Evolutionary conservation across 2,113 vertebrate genomes (phyloP).

Genomic region (Lepisosteus oculatus): DNA sequence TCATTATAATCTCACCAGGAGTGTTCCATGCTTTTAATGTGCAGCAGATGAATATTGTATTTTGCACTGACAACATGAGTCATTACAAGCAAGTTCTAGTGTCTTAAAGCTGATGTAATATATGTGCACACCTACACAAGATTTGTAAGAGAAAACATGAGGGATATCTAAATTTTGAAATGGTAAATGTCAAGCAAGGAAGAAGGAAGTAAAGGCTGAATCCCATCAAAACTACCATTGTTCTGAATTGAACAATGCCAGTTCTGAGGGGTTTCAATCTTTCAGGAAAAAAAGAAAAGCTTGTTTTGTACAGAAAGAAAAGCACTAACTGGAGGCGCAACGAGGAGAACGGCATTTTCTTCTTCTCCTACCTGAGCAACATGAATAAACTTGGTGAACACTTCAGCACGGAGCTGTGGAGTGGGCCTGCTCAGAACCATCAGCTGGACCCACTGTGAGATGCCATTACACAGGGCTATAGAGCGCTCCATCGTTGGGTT

Average conservation of each 20-base stretch:
- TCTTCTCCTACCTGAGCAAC: constrained; percentile 80
- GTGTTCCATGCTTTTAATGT: constrained; percentile 20
- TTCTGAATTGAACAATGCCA: too few relatives aligned
- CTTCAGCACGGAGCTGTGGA: constrained; percentile 88
- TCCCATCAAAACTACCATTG: too few relatives aligned
- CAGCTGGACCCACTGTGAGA: constrained; percentile 94
- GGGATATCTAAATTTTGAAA: too few relatives aligned
- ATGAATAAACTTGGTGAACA: constrained; percentile 93
- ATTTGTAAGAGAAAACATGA: too few relatives aligned
- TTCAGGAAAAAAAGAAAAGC: background rate
- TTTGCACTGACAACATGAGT: background rate
- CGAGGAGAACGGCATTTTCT: too few relatives aligned
- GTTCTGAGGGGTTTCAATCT: background rate
- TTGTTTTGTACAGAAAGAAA: background rate
- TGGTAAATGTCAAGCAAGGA: too few relatives aligned
- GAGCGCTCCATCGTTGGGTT: constrained; percentile 93
- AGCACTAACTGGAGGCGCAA: background rate
- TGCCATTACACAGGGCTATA: constrained; percentile 88
- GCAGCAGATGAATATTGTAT: constrained; percentile 26
- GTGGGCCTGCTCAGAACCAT: constrained; percentile 95
- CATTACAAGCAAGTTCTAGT: background rate
- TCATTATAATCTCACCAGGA: constrained; percentile 31
- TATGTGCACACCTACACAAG: too few relatives aligned
- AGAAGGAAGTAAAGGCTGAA: too few relatives aligned
- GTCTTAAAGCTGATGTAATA: too few relatives aligned